These are phyloP conservation scores for Andricus grossulariae DNA, from an alignment of 1,140 invertebrate genomes.

Conservation along the genomic window DNA sequence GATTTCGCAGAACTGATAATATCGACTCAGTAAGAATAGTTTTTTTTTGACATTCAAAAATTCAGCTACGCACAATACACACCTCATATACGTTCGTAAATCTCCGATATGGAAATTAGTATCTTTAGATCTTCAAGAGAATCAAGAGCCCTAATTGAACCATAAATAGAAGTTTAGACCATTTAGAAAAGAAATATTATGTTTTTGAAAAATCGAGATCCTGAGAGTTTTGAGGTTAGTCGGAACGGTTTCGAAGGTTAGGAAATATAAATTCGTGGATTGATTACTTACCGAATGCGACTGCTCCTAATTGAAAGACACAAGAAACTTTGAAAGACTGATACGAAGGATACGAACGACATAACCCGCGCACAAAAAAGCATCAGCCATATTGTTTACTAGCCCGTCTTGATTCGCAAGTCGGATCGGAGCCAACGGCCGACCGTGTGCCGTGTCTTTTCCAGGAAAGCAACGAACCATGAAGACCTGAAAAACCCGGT, in stretches of 20 bases:
- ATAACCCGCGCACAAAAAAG: conserved; percentile 61
- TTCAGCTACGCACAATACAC: no score
- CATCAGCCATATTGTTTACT: conserved; percentile 70
- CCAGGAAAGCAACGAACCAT: conserved; percentile 8
- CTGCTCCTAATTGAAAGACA: conserved; percentile 46
- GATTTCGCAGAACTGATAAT: no score
- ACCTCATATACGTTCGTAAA: no score
- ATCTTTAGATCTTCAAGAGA: no score
- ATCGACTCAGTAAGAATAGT: no score
- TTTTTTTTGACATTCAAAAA: no score
- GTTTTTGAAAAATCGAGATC: no score
- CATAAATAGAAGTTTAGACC: no score
- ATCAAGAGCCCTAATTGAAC: no score
- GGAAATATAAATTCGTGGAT: not conserved
- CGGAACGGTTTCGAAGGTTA: not conserved
- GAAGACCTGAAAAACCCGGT: not conserved
- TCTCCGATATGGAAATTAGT: no score
- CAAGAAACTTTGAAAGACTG: conserved; percentile 45
- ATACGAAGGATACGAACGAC: conserved; percentile 52
- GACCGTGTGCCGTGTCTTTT: conserved; percentile 34
- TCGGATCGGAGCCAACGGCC: not conserved
- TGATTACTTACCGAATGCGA: conserved; percentile 54
- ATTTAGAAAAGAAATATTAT: no score
- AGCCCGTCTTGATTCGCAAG: conserved; percentile 13
- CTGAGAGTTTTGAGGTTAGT: not conserved